Conservation (phyloP, 2,797 vertebrate species). For the Mionectes olivaceus region DNA sequence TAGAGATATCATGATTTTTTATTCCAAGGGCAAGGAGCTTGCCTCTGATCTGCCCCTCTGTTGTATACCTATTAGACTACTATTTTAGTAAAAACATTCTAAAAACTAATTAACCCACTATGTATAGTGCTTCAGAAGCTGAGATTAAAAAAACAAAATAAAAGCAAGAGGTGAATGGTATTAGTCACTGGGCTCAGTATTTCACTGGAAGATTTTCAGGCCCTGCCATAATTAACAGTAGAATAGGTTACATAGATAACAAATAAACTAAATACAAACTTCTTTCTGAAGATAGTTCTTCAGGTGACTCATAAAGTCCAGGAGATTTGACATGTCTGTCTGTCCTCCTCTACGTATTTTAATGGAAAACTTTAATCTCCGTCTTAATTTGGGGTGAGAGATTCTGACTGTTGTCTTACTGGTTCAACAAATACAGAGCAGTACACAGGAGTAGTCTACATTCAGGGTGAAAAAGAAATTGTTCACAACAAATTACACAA, state of each 20-base stretch:
- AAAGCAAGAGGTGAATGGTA: neutral
- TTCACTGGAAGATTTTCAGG: neutral
- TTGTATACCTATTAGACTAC: neutral
- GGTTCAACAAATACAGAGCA: neutral
- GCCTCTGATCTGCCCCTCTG: rapidly evolving
- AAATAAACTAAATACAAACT: neutral
- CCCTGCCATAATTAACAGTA: neutral
- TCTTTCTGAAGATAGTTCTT: neutral
- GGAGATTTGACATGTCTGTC: neutral
- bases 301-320: neutral
- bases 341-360: neutral
- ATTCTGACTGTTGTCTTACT: neutral
- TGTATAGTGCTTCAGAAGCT: neutral
- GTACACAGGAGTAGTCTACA: neutral
- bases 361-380: neutral
- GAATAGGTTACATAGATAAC: neutral
- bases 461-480: neutral
- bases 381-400: neutral
- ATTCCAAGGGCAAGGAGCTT: neutral
- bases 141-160: neutral
- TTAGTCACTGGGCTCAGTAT: neutral
- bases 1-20: neutral
- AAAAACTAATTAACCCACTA: neutral
- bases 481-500: neutral
- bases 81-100: neutral